Percentiles rank a stretch among this genome's conserved stretches.
These are phyloP conservation scores for Rhabdomys dilectus DNA, from an alignment of 2,113 vertebrate species.

Conservation along the genomic window DNA sequence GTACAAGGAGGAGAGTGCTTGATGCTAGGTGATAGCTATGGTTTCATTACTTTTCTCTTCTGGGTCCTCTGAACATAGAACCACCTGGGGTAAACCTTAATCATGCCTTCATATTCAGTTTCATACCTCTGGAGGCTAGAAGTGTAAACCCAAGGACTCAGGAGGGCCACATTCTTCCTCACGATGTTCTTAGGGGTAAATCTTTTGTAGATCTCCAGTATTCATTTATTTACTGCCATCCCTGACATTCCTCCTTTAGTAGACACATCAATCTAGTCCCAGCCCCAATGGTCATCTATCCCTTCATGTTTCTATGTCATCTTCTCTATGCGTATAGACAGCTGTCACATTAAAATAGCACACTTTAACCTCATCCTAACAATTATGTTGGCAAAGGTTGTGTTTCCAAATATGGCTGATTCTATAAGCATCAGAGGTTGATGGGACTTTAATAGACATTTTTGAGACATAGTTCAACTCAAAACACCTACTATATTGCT, in stretches of 20 bases:
- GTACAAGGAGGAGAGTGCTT: neutral
- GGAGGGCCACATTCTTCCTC: neutral
- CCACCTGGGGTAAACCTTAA: neutral
- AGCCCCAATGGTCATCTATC: accelerated
- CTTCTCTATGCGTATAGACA: neutral
- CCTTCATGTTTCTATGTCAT: neutral
- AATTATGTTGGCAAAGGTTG: neutral
- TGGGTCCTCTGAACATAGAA: neutral
- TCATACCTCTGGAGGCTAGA: too few relatives aligned
- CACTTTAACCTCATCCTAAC: neutral
- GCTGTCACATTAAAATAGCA: neutral
- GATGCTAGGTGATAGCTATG: neutral
- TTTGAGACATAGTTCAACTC: neutral
- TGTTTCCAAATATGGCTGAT: neutral
- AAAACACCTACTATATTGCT: neutral
- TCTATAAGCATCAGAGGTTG: neutral
- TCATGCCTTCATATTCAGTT: too few relatives aligned
- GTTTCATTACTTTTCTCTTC: neutral
- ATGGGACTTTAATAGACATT: neutral
- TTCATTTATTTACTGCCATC: too few relatives aligned
- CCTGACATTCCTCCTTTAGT: neutral
- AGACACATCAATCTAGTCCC: neutral
- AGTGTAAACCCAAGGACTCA: neutral
- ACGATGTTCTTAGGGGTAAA: neutral
- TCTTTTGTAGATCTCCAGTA: neutral